These are phyloP conservation scores for Diploscapter pachys DNA, from an alignment of 1,140 invertebrate genomes.

Conservation along the genomic window DNA sequence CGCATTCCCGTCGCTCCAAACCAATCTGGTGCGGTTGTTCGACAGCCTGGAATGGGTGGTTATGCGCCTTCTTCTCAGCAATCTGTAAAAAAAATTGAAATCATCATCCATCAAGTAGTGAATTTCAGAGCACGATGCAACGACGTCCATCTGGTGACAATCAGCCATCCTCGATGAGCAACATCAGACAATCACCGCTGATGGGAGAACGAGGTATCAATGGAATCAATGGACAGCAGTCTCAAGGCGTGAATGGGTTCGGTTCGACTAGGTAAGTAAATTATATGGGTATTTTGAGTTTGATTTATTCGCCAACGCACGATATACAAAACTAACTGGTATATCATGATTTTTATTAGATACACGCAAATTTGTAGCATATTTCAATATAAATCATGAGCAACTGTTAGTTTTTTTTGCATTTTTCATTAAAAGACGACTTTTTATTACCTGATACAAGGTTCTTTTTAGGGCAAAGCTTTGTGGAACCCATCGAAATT, in stretches of 20 bases:
- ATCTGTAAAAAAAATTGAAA: background rate
- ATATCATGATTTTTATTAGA: too few species aligned
- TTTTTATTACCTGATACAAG: background rate
- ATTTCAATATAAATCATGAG: too few species aligned
- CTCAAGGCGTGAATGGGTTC: background rate
- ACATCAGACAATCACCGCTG: slow-evolving; percentile 11
- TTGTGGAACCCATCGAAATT: too few species aligned
- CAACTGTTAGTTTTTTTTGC: too few species aligned
- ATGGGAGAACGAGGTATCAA: slow-evolving; percentile 8
- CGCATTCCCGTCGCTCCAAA: slow-evolving; percentile 21
- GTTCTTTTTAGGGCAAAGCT: background rate
- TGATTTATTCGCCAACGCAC: too few species aligned
- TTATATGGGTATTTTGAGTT: too few species aligned
- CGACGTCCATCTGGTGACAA: too few species aligned
- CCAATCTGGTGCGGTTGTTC: slow-evolving; percentile 6
- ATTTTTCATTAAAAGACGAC: background rate
- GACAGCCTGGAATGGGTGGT: slow-evolving; percentile 1
- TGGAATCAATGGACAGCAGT: background rate
- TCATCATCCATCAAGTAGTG: too few species aligned
- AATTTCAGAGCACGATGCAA: too few species aligned
- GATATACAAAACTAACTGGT: too few species aligned
- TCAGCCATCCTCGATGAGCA: slow-evolving; percentile 17
- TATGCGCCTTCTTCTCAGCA: slow-evolving; percentile 7
- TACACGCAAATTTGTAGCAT: too few species aligned
- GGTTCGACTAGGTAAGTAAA: too few species aligned